Percentiles rank a stretch among this genome's conserved stretches.
phyloP scores from a whole-genome alignment of 2,888 invertebrate genomes.

The Drosophila subsilvestris region DNA sequence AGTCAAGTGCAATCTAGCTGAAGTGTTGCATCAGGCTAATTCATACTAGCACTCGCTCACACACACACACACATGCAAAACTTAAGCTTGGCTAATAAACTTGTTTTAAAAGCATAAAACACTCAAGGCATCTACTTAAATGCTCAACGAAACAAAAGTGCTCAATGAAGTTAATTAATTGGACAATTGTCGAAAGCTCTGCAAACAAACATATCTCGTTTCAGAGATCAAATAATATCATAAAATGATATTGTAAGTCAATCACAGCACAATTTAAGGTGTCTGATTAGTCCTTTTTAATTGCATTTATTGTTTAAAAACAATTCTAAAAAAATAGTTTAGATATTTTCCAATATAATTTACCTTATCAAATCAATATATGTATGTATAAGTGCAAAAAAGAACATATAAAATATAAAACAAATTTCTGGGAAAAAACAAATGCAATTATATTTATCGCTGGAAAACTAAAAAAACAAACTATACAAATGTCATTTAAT shows the following conservation, averaged over 20 bases:
- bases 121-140: background rate
- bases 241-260: background rate
- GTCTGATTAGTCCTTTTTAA: too few species aligned
- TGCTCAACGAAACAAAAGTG: background rate
- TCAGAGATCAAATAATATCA: background rate
- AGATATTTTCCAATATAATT: too few species aligned
- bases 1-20: constrained; percentile 69
- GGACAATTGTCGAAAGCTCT: background rate
- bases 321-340: too few species aligned
- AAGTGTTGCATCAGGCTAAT: constrained; percentile 65
- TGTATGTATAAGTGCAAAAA: too few species aligned
- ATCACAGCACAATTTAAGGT: too few species aligned
- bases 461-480: too few species aligned
- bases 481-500: background rate
- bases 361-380: too few species aligned
- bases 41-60: constrained; percentile 8
- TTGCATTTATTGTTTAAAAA: too few species aligned
- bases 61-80: constrained; percentile 14
- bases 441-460: too few species aligned
- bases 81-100: constrained; percentile 7
- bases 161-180: background rate
- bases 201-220: background rate
- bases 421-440: too few species aligned
- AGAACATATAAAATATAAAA: too few species aligned
- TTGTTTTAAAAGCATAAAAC: constrained; percentile 1